Base-by-base conservation (phyloP, 2,888 invertebrate genomes). In the Eupeodes luniger region DNA sequence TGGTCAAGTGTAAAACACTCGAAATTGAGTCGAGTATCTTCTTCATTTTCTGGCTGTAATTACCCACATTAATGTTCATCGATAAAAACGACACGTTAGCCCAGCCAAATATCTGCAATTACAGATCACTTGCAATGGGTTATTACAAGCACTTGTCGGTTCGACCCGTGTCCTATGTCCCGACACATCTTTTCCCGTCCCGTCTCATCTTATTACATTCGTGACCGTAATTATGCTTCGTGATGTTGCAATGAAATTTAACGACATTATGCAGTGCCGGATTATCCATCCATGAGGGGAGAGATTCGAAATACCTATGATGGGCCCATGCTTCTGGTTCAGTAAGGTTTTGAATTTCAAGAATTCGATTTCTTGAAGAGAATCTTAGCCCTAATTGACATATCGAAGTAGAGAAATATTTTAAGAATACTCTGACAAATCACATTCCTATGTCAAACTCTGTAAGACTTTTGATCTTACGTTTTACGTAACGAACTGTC, bases 51-150 rank as follows among this genome's bases (percentile, higher is more conserved):
- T 66, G 53, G 10, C 78, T 51, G 64, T 88, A 85, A 88, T 88
- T 81, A 79, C 88, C 88, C 61, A 81, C 85, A 85, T 88, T 88
- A 85, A 88, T 85, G 88, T 81, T 74, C 78, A 78, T 85, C 85
- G 85, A 88, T 88, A 88, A 88, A 88, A 88, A 81, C 81, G 81
- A 88, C 88, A 88, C 88, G 88, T 88, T 88, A 88, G 85, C 81
- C 70, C 67, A 77, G 81, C 70, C 88, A 88, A 88, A 88, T 88
- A 88, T 88, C 88, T 88, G 85, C 88, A 88, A 88, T 88, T 88
- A 88, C 88, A 88, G 88, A 85, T 88, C 85, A 85, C 85, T 87
- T 84, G 84, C 87, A 81, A 36, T 70, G 74, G 88, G 85, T 85
- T 88, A 88, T 88, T 88, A 78, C 88, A 78, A 81, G 69, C 81